Evolutionary conservation across 2,797 vertebrate genomes (phyloP), one percentile per base, ranked within the genome.

Genomic region (Coilia nasus): DNA sequence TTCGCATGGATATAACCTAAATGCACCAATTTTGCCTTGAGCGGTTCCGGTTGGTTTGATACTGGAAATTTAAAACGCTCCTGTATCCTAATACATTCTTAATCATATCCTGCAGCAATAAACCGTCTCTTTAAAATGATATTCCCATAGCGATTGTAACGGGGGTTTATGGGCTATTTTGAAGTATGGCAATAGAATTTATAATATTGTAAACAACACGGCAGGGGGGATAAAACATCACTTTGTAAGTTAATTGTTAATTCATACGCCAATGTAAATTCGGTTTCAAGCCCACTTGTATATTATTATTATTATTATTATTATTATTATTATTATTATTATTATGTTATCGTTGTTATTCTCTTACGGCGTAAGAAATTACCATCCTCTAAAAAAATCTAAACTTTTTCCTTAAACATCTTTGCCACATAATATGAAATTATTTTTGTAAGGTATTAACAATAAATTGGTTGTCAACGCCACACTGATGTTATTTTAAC

Each of bases 31-130:
- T 78, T 78, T 78, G 71, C 60, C 50, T 35, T 56, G 23, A 44
- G 75, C 62, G 21, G 92, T 95, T 94, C 93, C 92, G 91, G 93
- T 93, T 92, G 91, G 94, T 92, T 93, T 78, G 93, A 92, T 85
- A 89, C 41, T 90, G 92, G 88, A 93, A 95, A 93, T 83, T 93
- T 94, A 75, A 47, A 47, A 95, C 95, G 95, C 95, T 95, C 41
- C 31, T 78, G 71, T 78, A 94, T 94, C 95, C 94, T 95, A 96
- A 96, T 96, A 96, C 95, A 96, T 96, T 96, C 96, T 94, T 96
- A 96, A 96, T 96, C 95, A 96, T 95, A 94, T 94, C 96, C 95
- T 87, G 71, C 86, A 95, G 96, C 95, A 84, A 93, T 88, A 85
- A 56, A 85, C 81, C 35, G 15, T 3, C 71, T 78, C 71, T 78